A percentile compares a stretch with the other conserved stretches of the same genome.
Evolutionary conservation across 2,797 vertebrate genomes (phyloP).

Genomic region (Hydrocynus forskahlii): DNA sequence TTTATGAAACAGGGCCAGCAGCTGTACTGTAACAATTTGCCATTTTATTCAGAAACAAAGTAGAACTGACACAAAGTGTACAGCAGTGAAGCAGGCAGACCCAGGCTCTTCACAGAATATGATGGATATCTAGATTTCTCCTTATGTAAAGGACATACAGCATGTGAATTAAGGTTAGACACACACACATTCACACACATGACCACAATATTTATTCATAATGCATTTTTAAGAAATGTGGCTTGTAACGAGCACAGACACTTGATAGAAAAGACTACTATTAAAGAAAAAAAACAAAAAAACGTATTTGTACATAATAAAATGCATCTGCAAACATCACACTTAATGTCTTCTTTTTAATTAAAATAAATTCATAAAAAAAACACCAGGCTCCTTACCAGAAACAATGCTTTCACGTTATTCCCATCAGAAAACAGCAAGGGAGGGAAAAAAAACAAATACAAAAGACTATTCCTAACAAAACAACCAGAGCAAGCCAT

Average conservation of each 20-base stretch:
- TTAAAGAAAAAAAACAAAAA: slow-evolving; percentile 64
- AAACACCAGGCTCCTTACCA: slow-evolving; percentile 47
- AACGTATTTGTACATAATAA: slow-evolving; percentile 71
- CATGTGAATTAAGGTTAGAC: slow-evolving; percentile 77
- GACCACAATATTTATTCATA: slow-evolving; percentile 61
- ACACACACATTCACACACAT: slow-evolving; percentile 72
- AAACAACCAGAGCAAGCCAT: slow-evolving; percentile 74
- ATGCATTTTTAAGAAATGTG: slow-evolving; percentile 70
- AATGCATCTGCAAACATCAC: slow-evolving; percentile 66
- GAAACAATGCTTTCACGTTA: slow-evolving; percentile 37
- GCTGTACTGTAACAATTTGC: slow-evolving; percentile 65
- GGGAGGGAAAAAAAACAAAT: slow-evolving; percentile 63
- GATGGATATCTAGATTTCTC: slow-evolving; percentile 70
- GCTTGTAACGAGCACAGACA: slow-evolving; percentile 74
- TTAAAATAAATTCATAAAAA: slow-evolving; percentile 66
- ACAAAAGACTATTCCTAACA: slow-evolving; percentile 76
- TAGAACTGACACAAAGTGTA: slow-evolving; percentile 75
- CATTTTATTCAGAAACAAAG: slow-evolving; percentile 81
- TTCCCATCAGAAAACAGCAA: slow-evolving; percentile 32
- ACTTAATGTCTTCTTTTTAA: slow-evolving; percentile 61
- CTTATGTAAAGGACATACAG: slow-evolving; percentile 71
- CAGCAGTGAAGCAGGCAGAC: slow-evolving; percentile 83
- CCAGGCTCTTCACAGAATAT: slow-evolving; percentile 74
- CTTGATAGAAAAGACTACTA: slow-evolving; percentile 70
- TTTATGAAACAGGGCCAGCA: slow-evolving; percentile 28